A percentile compares a stretch with the other conserved stretches of the same genome.
Evolutionary conservation across 2,888 invertebrate genomes (phyloP).

Genomic region (Drosophila seclusa): DNA sequence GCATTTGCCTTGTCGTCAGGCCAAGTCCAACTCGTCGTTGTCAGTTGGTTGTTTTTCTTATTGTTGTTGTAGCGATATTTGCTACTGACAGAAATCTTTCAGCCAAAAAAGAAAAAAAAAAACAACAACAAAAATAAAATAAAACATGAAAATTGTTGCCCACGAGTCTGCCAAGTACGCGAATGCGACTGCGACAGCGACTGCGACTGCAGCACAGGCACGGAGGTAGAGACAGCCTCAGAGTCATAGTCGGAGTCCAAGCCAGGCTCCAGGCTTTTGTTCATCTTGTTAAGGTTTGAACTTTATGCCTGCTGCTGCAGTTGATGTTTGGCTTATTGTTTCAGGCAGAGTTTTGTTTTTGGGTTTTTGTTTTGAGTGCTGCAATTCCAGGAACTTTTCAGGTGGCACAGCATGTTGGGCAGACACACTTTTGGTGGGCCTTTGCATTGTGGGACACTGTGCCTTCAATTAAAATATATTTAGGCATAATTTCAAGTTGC

Average conservation of each 20-base stretch:
- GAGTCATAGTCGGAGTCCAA: slow-evolving; percentile 12
- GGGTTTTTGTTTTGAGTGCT: slow-evolving; percentile 52
- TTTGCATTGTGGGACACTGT: slow-evolving; percentile 44
- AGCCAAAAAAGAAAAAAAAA: slow-evolving; percentile 14
- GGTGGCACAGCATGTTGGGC: slow-evolving; percentile 76
- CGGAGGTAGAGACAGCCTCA: slow-evolving; percentile 12
- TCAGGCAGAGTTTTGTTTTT: slow-evolving; percentile 36
- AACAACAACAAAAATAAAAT: slow-evolving; percentile 6
- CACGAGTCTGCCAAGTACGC: slow-evolving; percentile 79
- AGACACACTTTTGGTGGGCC: slow-evolving; percentile 78
- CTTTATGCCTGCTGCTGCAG: slow-evolving; percentile 69
- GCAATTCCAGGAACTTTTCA: slow-evolving; percentile 79
- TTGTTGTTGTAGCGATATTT: slow-evolving; percentile 33
- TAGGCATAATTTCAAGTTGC: slow-evolving; percentile 56
- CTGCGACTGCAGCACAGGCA: slow-evolving; percentile 4
- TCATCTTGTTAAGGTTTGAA: slow-evolving; percentile 78
- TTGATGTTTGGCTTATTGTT: slow-evolving; percentile 67
- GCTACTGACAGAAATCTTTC: slow-evolving; percentile 66
- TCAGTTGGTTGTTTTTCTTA: slow-evolving; percentile 17
- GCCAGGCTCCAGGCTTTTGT: slow-evolving; percentile 60
- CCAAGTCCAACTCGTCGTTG: slow-evolving; percentile 45
- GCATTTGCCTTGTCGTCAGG: slow-evolving; percentile 63
- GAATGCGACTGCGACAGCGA: slow-evolving; percentile 14
- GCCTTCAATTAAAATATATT: slow-evolving; percentile 74
- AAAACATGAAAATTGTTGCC: slow-evolving; percentile 81